Evolutionary conservation across 2,797 vertebrate species (phyloP), one percentile per base, ranked within the genome.

Genomic region (Xenops minutus): DNA sequence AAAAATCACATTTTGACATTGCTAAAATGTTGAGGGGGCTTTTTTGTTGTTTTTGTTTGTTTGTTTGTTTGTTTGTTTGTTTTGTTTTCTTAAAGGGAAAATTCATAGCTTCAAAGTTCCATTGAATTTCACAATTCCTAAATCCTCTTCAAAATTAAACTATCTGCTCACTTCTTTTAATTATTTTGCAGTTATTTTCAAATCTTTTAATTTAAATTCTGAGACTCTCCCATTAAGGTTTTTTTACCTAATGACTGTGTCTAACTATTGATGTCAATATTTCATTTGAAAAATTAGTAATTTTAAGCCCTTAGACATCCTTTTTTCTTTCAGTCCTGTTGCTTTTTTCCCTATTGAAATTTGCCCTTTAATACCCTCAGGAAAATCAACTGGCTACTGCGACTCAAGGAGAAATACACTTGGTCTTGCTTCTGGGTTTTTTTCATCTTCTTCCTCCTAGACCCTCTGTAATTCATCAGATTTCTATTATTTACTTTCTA

Each of bases 1-100:
- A 74, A 69, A 73, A 77, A 71, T 15, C 23, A 34, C 4, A 12
- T 62, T 83, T 67, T 51, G 9, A 51, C 5, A 39, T 61, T 74
- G 88, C 10, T 9, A 61, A 43, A 24, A 12, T 1, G 1, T 30
- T 24, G 36, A 8, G 18, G 5, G 6, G 1, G 5, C 8, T 56
- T 61, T 23, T 12, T 27, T 61, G 10, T 21, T 61, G 39, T 39
- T 11, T 46, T 6, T 16, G 10, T 10, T 37, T 10, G 10, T 37
- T 37, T n/a, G n/a, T n/a, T n/a, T n/a, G n/a, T 46, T 6, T 16
- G 10, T 10, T 37, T 10, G 10, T 37, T 37, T n/a, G n/a, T n/a
- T 10, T 37, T 37, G 10, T 16, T 41, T 39, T 39, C 6, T 39
- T 41, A 21, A 21, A 21, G 3, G 6, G 6, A 74, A 79, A 58